Evolutionary conservation across 1,140 invertebrate genomes (phyloP), one percentile per base, ranked within the genome.

Genomic region (Ceratina calcarata): DNA sequence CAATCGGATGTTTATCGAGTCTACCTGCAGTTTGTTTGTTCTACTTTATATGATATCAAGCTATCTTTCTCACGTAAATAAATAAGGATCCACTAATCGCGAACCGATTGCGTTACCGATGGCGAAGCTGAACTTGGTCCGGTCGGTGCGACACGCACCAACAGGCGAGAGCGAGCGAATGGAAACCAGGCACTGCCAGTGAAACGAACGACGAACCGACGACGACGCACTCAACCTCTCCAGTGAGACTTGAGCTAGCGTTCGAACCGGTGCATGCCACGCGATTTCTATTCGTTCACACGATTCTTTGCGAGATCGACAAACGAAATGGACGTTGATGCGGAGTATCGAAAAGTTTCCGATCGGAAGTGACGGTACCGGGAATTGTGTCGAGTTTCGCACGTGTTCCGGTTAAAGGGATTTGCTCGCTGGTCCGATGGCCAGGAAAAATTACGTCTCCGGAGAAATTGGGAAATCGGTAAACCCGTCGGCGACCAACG

Each of bases 231-330:
- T n/a, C 20, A 71, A 32, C 58, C 12, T 70, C 16, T 62, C 67
- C 76, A 79, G 77, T 82, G 24, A 62, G 57, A 82, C 13, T 77
- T 78, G 62, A 65, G 77, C 69, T 55, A 68, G 62, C 78, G 69
- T 57, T 37, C 64, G 49, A 73, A 73, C 57, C 64, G 67, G 64
- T 81, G 27, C 68, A 27, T 73, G 66, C 15, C 15, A 51, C 24
- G 32, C 49, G 45, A 68, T 68, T 66, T 15, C 27, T 67, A 18
- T 1, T 24, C 10, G 62, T 16, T n/a, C 65, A 20, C 51, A 45
- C 7, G 20, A 8, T 37, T 37, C 32, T 2, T 37, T 37, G 32
- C 32, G 32, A 37, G 32, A 37, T 37, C 6, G 6, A 37, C 2
- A 37, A 37, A 37, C 6, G 32, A 6, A 37, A 37, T 37, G n/a